Conservation (phyloP, 2,113 vertebrate genomes). For the Vimba vimba region DNA sequence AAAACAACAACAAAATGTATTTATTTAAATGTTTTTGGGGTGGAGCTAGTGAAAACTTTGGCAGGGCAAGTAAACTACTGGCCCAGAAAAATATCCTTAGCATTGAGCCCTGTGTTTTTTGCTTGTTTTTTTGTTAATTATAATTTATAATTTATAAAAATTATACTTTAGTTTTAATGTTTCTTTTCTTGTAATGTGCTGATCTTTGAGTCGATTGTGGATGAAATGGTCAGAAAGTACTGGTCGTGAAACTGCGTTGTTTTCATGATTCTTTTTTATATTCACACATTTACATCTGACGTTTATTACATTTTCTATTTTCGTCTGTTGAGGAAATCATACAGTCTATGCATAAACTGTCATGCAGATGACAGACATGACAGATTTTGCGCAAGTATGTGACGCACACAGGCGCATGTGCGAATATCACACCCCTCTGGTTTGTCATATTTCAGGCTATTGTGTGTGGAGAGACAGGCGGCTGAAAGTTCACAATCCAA, state of each 20-base stretch:
- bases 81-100: too few species aligned
- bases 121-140: too few species aligned
- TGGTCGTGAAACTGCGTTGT: neutral
- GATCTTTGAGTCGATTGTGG: neutral
- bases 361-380: neutral
- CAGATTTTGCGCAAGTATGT: neutral
- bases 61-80: too few species aligned
- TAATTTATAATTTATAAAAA: neutral
- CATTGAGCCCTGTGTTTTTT: too few species aligned
- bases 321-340: neutral
- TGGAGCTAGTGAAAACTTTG: too few species aligned
- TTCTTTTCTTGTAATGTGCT: neutral
- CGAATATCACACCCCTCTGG: slow-evolving; percentile 28
- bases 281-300: neutral
- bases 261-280: too few species aligned
- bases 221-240: neutral
- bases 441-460: slow-evolving; percentile 1
- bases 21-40: too few species aligned
- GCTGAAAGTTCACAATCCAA: neutral
- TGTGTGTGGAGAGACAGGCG: neutral
- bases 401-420: slow-evolving; percentile 24
- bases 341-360: neutral
- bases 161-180: neutral
- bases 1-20: too few species aligned
- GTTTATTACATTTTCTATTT: neutral